Base-by-base conservation (phyloP, 1,140 invertebrate species). In the Dinothrombium tinctorium region DNA sequence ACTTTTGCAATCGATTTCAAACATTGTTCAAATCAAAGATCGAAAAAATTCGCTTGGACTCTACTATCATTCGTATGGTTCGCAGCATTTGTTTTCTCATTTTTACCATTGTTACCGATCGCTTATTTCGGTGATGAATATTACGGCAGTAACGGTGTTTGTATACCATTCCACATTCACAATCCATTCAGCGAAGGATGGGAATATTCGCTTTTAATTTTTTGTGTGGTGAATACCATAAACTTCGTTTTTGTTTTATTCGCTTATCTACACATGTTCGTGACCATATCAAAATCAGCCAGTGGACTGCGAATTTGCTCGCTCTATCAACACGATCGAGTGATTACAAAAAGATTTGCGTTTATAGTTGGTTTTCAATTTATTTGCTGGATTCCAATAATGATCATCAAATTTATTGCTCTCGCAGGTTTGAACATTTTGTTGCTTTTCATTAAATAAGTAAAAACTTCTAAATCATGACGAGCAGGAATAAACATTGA, bases 361-460 rank as follows among this genome's bases (percentile, higher is more conserved):
- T 66, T 77, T 44, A 77, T 80, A 40, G 72, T 78, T 1, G 53
- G 74, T 14, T 74, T 73, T 0, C 69, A 79, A 53, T 66, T 65
- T n/a, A 51, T 68, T 19, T 79, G 76, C 50, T 79, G 76, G 50
- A 52, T 28, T 25, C 48, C 14, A 36, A 43, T 19, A 37, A 54
- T 39, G 5, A 28, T 48, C 49, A 15, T 49, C 52, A 26, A 40
- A 50, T 17, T 54, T 55, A 36, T 55, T 51, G 44, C 44, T 11
- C 26, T 46, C 14, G 24, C 37, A 41, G 43, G 43, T 44, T 40
- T 37, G 19, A 36, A 15, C 8, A 21, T 36, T 36, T 36, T 21
- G 2, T 41, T 12, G 11, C 12, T 38, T 41, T 37, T 41, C 21
- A 41, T 20, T 21, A 11, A 11, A 33, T 11, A 21, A n/a, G n/a